phyloP scores from a whole-genome alignment of 2,888 invertebrate species.

The Torymus auratus region DNA sequence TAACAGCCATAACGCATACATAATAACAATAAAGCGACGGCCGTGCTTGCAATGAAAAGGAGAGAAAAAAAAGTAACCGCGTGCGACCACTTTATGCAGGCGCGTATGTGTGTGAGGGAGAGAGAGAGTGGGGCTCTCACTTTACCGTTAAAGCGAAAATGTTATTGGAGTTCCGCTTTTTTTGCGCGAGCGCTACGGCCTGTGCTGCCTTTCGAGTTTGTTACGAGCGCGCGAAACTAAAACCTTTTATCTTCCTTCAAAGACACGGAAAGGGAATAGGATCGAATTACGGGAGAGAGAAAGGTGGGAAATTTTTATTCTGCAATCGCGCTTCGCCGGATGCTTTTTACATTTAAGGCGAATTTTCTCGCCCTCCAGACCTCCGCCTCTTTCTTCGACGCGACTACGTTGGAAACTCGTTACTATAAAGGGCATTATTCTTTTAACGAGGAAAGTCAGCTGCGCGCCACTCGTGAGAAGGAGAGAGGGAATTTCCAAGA shows the following conservation, averaged over 20 bases:
- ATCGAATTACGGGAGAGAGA: conserved; percentile 32
- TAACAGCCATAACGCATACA: no score
- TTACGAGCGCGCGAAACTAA: conserved; percentile 32
- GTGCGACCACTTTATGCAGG: no score
- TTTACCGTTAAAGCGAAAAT: conserved; percentile 29
- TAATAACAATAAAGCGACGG: no score
- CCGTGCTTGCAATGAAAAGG: no score
- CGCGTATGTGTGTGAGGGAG: no score
- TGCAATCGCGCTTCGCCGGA: conserved; percentile 21
- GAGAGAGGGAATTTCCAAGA: conserved; percentile 28
- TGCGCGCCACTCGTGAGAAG: conserved; percentile 29
- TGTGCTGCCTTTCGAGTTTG: background rate
- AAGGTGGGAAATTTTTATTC: conserved; percentile 28
- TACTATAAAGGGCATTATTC: conserved; percentile 62
- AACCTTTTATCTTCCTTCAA: conserved; percentile 47
- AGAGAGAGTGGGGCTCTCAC: no score
- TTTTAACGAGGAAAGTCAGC: conserved; percentile 65
- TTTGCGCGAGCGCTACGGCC: background rate
- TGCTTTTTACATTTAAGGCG: conserved; percentile 22
- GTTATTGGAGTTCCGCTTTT: conserved; percentile 35
- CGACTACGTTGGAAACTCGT: conserved; percentile 34
- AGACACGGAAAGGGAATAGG: conserved; percentile 33
- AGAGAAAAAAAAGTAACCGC: no score
- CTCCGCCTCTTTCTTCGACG: background rate
- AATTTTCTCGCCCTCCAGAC: conserved; percentile 1